Base-by-base conservation (phyloP, 1,140 invertebrate species). In the Lepidurus couesii region DNA sequence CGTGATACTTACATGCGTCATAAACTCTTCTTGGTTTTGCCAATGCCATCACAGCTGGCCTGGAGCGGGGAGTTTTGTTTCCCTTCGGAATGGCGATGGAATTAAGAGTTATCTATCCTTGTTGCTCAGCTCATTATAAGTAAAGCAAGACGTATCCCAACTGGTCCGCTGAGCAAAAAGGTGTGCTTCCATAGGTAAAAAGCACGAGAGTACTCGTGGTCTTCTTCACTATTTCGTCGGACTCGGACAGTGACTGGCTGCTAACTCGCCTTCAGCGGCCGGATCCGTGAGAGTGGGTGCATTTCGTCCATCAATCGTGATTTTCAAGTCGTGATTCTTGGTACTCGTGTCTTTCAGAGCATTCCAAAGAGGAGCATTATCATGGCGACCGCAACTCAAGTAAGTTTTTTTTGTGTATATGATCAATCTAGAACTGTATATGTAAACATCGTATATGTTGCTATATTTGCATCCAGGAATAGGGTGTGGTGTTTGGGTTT, bases 101-200 rank as follows among this genome's bases (percentile, higher is more conserved):
- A n/a, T n/a, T n/a, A n/a, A 21, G 21, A 65, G 53, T 3, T 34
- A 34, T 34, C 34, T 65, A 65, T 65, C 53, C 53, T 65, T 65
- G 53, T n/a, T 21, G n/a, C 53, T 16, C 6, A 34, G n/a, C 53
- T 16, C 6, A 34, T 34, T 34, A 65, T 13, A 65, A 65, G 53
- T 65, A 65, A 21, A 65, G 53, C 53, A 65, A 65, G 13, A 65
- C 53, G 6, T 65, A 21, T 21, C 21, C 53, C 53, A 65, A 65
- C 16, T 7, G 53, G 16, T 65, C 53, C 53, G 53, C 21, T 65
- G 53, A 13, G 53, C 53, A 21, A 65, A 34, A 34, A 65, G 53
- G 53, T 65, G 53, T 65, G 53, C 53, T n/a, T 65, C 6, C 53
- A n/a, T 65, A 34, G 34, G 53, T 65, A 65, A 65, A 65, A 65